Percentiles rank a stretch among this genome's conserved stretches.
Conservation (phyloP, 2,888 invertebrate genomes). For the Lycophotia porphyrea region DNA sequence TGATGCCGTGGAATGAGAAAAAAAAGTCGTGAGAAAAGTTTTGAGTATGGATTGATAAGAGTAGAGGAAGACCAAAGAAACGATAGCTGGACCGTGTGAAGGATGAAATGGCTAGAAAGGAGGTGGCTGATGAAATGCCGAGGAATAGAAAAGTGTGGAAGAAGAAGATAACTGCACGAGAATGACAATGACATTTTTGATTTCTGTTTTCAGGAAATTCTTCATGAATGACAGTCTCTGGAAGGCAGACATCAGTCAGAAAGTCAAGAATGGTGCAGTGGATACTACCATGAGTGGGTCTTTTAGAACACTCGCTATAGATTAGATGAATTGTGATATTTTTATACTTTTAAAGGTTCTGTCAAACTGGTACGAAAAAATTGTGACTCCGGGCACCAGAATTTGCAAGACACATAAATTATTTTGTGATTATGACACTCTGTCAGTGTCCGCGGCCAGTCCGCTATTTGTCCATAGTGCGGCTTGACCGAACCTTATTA, state of each 20-base stretch:
- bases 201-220: constrained; percentile 85
- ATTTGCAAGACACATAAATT: not conserved
- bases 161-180: not conserved
- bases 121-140: too few relatives aligned
- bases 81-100: not conserved
- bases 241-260: constrained; percentile 90
- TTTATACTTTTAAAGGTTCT: not conserved
- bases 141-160: not conserved
- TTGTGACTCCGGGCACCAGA: not conserved
- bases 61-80: not conserved
- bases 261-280: constrained; percentile 75
- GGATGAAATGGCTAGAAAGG: not conserved
- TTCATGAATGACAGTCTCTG: constrained; percentile 89
- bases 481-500: not conserved
- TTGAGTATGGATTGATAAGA: not conserved
- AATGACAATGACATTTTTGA: not conserved
- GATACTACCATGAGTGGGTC: constrained; percentile 88
- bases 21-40: not conserved
- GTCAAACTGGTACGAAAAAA: not conserved
- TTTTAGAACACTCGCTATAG: constrained; percentile 90
- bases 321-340: constrained; percentile 74
- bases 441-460: not conserved
- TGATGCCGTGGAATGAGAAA: not conserved
- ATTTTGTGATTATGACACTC: not conserved
- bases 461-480: not conserved